A percentile compares a stretch with the other conserved stretches of the same genome.
Evolutionary conservation across 1,140 invertebrate species (phyloP).

Genomic region (Drosophila ambigua): DNA sequence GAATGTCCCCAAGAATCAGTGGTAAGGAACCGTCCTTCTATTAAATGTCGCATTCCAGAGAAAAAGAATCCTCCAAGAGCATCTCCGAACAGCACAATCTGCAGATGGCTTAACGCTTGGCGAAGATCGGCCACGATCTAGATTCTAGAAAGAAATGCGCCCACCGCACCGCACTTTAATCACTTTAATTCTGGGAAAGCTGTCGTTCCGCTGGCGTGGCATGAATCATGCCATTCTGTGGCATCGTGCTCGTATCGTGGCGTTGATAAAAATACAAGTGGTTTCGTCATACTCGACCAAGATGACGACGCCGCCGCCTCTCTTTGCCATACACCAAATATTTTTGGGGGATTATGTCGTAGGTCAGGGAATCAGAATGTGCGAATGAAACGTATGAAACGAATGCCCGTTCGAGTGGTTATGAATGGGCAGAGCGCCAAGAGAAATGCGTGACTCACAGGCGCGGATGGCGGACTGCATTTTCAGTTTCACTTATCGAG

Average conservation of each 20-base stretch:
- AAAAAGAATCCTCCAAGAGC: too few species aligned
- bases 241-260: constrained; percentile 32
- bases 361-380: constrained; percentile 57
- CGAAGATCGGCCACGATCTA: constrained; percentile 7
- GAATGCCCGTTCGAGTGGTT: neutral
- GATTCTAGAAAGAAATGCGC: constrained; percentile 3
- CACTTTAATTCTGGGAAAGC: constrained; percentile 36
- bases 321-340: constrained; percentile 4
- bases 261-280: constrained; percentile 51
- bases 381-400: constrained; percentile 25
- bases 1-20: too few species aligned
- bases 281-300: constrained; percentile 58
- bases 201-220: neutral
- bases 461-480: constrained; percentile 34
- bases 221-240: constrained; percentile 34
- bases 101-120: neutral
- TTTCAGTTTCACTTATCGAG: constrained; percentile 38
- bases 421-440: constrained; percentile 48
- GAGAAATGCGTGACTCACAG: constrained; percentile 24
- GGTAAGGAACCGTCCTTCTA: too few species aligned
- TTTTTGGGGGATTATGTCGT: constrained; percentile 55
- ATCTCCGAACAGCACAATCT: too few species aligned
- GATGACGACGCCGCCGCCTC: constrained; percentile 26
- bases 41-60: too few species aligned
- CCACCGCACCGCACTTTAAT: constrained; percentile 9